phyloP scores from a whole-genome alignment of 2,888 invertebrate species.

The Pterostichus niger region DNA sequence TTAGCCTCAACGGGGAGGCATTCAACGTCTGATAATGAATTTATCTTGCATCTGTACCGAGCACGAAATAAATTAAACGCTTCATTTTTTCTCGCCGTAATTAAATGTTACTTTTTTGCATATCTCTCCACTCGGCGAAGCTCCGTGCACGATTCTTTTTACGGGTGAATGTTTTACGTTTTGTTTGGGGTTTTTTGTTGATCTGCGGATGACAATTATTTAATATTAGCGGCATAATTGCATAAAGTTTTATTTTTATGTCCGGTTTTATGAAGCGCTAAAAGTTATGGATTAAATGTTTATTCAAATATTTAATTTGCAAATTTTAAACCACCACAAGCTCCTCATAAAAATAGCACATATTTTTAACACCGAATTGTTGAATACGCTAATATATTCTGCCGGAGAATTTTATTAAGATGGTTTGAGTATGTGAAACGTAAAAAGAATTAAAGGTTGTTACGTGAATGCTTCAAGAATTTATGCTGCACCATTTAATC shows the following conservation, averaged over 20 bases:
- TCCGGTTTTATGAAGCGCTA: neutral
- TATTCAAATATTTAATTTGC: neutral
- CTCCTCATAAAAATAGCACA: too few species aligned
- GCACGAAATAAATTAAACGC: conserved; percentile 59
- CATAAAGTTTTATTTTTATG: conserved; percentile 4
- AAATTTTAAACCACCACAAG: neutral
- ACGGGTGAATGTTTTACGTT: neutral
- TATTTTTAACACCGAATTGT: too few species aligned
- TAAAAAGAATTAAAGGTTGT: too few species aligned
- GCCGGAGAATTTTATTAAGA: too few species aligned
- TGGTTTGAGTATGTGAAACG: too few species aligned
- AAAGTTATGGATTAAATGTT: neutral
- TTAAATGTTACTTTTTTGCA: conserved; percentile 59
- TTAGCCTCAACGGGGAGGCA: conserved; percentile 34
- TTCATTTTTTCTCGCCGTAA: conserved; percentile 52
- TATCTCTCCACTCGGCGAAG: neutral
- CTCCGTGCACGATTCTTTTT: too few species aligned
- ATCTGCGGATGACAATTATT: conserved; percentile 23
- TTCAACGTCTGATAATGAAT: conserved; percentile 64
- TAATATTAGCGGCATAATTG: conserved; percentile 7
- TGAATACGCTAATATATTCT: too few species aligned
- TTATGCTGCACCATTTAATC: too few species aligned
- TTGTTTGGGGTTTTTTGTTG: conserved; percentile 20
- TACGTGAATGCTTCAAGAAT: too few species aligned
- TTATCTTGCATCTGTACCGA: conserved; percentile 63